These are phyloP conservation scores for Anorthoa munda DNA, from an alignment of 2,888 invertebrate genomes.

Conservation along the genomic window DNA sequence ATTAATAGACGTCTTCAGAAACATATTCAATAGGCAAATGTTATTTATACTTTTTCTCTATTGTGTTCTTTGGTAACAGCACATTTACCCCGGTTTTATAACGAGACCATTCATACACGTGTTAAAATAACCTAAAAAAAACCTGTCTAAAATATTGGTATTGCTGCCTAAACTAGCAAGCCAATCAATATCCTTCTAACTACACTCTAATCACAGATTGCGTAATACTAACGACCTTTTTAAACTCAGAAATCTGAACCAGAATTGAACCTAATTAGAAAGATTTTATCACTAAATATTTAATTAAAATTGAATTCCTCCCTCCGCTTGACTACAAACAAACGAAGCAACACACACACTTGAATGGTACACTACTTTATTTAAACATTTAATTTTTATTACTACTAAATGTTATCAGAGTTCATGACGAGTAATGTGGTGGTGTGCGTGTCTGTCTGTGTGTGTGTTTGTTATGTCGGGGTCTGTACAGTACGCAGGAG, in stretches of 20 bases:
- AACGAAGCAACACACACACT: constrained; percentile 29
- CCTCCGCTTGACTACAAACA: constrained; percentile 10
- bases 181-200: not conserved
- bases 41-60: not conserved
- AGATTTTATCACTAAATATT: not conserved
- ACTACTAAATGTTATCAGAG: constrained; percentile 63
- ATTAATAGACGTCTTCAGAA: not conserved
- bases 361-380: constrained; percentile 32
- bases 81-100: not conserved
- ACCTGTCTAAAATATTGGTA: constrained; percentile 5
- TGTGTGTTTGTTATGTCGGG: constrained; percentile 75
- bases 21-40: not conserved
- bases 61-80: not conserved
- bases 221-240: not conserved
- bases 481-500: constrained; percentile 83
- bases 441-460: constrained; percentile 52
- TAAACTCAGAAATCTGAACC: not conserved
- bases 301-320: constrained; percentile 11
- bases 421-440: constrained; percentile 55
- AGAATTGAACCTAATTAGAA: not conserved
- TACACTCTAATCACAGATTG: not conserved
- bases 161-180: not conserved
- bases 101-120: not conserved
- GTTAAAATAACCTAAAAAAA: constrained; percentile 16
- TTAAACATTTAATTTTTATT: constrained; percentile 54